phyloP scores from a whole-genome alignment of 1,140 invertebrate species.

The Meteorus sp. region DNA sequence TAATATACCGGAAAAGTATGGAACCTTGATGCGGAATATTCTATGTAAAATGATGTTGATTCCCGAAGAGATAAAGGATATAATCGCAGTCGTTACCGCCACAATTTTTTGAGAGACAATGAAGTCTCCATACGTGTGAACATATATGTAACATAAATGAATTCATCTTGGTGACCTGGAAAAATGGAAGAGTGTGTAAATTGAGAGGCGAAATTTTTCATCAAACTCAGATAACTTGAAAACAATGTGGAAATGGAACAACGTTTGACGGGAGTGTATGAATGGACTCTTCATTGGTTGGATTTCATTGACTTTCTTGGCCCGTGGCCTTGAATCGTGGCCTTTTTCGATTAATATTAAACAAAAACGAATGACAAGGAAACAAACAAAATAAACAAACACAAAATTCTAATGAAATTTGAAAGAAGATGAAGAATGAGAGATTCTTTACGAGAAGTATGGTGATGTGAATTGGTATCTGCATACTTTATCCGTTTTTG shows the following conservation, averaged over 20 bases:
- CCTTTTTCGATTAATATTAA: conserved; percentile 52
- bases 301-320: conserved; percentile 48
- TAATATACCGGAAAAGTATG: no score
- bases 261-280: no score
- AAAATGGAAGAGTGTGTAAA: conserved; percentile 34
- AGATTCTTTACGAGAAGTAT: no score
- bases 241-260: conserved; percentile 31
- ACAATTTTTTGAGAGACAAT: neutral
- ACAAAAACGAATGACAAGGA: conserved; percentile 15
- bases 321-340: conserved; percentile 55
- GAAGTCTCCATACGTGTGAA: neutral
- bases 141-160: conserved; percentile 9
- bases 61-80: conserved; percentile 34
- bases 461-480: conserved; percentile 19
- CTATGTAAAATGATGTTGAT: conserved; percentile 35
- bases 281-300: conserved; percentile 37
- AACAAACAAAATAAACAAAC: conserved; percentile 26
- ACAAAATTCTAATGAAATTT: no score
- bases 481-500: conserved; percentile 35
- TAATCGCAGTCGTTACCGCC: neutral
- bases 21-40: neutral
- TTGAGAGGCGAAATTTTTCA: no score
- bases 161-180: conserved; percentile 35
- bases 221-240: no score
- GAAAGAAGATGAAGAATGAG: conserved; percentile 34